Conservation (phyloP, 2,113 vertebrate species). For the Spilogale gracilis region DNA sequence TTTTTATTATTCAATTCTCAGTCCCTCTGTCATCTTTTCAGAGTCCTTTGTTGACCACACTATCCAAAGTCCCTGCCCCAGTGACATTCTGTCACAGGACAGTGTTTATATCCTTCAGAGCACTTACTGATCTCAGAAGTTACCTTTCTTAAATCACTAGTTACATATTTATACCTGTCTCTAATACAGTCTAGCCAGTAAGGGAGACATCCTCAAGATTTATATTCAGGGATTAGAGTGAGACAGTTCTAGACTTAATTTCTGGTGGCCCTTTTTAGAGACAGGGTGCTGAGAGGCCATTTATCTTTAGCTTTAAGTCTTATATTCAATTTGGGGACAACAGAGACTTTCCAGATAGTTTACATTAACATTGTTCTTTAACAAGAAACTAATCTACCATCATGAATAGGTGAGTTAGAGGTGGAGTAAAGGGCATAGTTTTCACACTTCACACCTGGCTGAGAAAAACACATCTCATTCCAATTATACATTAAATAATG, state of each 20-base stretch:
- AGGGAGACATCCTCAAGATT: background rate
- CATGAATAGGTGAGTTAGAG: background rate
- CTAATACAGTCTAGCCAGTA: background rate
- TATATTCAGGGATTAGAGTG: background rate
- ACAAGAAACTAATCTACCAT: background rate
- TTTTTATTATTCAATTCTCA: background rate
- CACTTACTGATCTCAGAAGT: background rate
- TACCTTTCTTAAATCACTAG: background rate
- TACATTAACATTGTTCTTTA: background rate
- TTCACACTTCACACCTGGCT: background rate
- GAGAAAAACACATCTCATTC: slow-evolving; percentile 1
- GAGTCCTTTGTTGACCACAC: background rate
- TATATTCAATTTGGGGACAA: background rate
- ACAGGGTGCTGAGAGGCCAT: background rate
- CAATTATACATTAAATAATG: background rate
- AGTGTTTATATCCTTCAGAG: background rate
- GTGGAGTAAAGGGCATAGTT: background rate
- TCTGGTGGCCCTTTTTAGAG: background rate
- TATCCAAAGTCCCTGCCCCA: background rate
- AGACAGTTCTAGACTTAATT: background rate
- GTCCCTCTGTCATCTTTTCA: background rate
- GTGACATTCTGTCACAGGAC: background rate
- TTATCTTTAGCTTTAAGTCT: background rate
- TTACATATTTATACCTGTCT: background rate
- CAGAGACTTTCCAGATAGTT: background rate